phyloP scores from a whole-genome alignment of 2,797 vertebrate genomes.

The Acanthurus tractus region DNA sequence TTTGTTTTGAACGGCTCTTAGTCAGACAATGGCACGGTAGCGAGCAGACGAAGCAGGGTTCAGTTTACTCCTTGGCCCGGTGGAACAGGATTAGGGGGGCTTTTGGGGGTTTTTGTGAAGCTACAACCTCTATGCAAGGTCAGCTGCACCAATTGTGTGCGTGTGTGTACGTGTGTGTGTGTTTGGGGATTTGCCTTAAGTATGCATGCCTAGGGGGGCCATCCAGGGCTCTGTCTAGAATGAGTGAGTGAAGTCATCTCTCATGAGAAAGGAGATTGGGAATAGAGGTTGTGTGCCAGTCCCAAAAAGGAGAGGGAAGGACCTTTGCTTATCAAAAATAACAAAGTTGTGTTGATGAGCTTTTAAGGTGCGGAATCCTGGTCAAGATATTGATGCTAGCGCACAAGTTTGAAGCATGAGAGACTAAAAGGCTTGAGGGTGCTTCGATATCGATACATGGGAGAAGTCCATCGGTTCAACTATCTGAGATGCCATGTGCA shows the following conservation, averaged over 20 bases:
- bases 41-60: constrained; percentile 55
- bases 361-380: constrained; percentile 62
- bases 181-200: constrained; percentile 68
- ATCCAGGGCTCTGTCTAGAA: constrained; percentile 59
- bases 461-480: constrained; percentile 31
- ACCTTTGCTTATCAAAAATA: constrained; percentile 50
- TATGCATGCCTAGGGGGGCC: constrained; percentile 61
- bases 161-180: constrained; percentile 46
- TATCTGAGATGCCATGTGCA: constrained; percentile 51
- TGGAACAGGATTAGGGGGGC: constrained; percentile 76
- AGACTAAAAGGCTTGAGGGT: constrained; percentile 4
- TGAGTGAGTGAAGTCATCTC: constrained; percentile 80
- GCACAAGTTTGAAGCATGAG: constrained; percentile 20
- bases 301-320: constrained; percentile 58
- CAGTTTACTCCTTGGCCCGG: constrained; percentile 63
- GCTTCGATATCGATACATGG: constrained; percentile 35
- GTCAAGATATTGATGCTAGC: constrained; percentile 46
- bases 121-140: constrained; percentile 75
- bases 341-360: constrained; percentile 56
- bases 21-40: constrained; percentile 44
- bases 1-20: constrained; percentile 46
- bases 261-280: constrained; percentile 59
- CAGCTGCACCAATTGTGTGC: constrained; percentile 49
- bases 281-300: constrained; percentile 17
- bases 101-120: constrained; percentile 67